These are phyloP conservation scores for Rhincodon typus DNA, from an alignment of 2,797 vertebrate genomes.

Conservation along the genomic window DNA sequence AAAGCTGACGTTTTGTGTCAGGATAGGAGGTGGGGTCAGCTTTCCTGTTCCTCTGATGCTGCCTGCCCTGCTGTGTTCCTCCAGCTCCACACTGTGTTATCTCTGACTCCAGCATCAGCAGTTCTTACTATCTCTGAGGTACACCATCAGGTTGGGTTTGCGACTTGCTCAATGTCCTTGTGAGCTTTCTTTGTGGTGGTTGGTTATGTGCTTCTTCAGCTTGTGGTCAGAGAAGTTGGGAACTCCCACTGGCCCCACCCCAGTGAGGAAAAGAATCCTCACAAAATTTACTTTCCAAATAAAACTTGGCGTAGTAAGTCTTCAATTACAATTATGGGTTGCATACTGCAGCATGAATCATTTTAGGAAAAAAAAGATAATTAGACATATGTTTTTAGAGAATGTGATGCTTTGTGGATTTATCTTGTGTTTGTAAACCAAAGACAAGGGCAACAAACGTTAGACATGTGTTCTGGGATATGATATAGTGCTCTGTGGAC, in stretches of 20 bases:
- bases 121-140: too few relatives aligned
- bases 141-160: neutral
- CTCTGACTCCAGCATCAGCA: too few relatives aligned
- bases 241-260: neutral
- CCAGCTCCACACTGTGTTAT: too few relatives aligned
- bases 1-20: too few relatives aligned
- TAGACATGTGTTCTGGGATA: neutral
- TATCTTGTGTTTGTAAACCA: neutral
- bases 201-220: neutral
- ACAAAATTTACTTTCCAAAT: neutral
- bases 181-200: neutral
- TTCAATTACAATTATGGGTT: neutral
- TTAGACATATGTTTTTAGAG: neutral
- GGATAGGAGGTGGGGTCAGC: too few relatives aligned
- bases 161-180: neutral
- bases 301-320: neutral
- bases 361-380: neutral
- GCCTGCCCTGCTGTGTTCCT: too few relatives aligned
- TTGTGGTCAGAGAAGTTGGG: neutral
- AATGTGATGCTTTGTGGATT: neutral
- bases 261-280: neutral
- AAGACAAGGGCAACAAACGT: neutral
- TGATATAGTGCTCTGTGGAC: neutral
- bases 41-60: too few relatives aligned
- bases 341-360: neutral